Conservation (phyloP, 2,113 vertebrate species). For the Thamnophis sirtalis region DNA sequence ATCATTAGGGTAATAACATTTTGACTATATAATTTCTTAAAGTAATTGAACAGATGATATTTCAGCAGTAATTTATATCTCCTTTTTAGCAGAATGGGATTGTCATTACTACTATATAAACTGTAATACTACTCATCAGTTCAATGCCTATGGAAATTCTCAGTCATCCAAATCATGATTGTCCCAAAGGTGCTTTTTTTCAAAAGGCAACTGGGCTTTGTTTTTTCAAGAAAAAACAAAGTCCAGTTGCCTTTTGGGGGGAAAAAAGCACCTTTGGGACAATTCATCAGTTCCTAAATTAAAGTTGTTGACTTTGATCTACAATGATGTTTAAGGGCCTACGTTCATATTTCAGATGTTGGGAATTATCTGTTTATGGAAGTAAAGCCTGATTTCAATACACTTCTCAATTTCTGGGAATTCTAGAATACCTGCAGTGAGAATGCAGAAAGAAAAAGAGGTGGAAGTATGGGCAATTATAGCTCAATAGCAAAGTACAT, state of each 20-base stretch:
- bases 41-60: neutral
- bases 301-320: neutral
- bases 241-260: neutral
- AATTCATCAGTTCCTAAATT: neutral
- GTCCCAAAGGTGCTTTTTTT: no score
- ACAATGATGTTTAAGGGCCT: neutral
- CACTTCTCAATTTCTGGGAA: neutral
- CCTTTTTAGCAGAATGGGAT: neutral
- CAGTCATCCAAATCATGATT: neutral
- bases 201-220: no score
- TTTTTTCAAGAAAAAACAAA: neutral
- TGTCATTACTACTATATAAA: neutral
- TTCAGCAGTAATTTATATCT: conserved; percentile 11
- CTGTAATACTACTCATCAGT: neutral
- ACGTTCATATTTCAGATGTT: neutral
- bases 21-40: neutral
- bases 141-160: neutral
- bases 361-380: neutral
- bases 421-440: neutral
- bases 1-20: neutral
- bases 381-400: neutral
- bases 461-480: neutral
- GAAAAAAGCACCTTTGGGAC: no score
- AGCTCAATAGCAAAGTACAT: neutral
- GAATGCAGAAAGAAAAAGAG: neutral